Conservation (phyloP, 1,140 invertebrate species). For the Aphidius ervi region DNA sequence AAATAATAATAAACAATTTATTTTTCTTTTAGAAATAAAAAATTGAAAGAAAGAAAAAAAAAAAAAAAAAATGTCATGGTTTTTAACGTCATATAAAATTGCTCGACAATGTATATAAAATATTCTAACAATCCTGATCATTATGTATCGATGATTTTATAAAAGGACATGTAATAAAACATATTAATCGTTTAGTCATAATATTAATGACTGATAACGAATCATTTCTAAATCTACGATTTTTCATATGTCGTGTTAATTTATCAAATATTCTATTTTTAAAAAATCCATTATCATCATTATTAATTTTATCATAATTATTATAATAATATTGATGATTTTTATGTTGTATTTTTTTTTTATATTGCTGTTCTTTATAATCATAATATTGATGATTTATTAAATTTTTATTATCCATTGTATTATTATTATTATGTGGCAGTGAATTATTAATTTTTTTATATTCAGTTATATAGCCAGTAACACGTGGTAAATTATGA, state of each 20-base stretch:
- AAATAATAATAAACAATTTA: no score
- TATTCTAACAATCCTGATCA: conserved; percentile 23
- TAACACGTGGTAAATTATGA: conserved; percentile 14
- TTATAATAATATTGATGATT: conserved; percentile 22
- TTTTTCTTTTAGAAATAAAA: no score
- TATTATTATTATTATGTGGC: conserved; percentile 36
- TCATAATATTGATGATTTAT: conserved; percentile 14
- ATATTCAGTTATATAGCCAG: conserved; percentile 17
- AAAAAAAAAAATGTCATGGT: no score
- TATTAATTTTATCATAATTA: conserved; percentile 12
- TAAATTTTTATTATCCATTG: conserved; percentile 23
- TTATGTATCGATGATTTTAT: conserved; percentile 21
- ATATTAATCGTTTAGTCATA: conserved; percentile 41
- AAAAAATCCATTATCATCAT: conserved; percentile 19
- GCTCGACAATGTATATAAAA: neutral
- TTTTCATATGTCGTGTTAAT: conserved; percentile 23
- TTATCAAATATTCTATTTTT: conserved; percentile 22
- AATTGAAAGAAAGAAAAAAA: neutral
- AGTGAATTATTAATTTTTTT: conserved; percentile 36
- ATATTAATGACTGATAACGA: conserved; percentile 39
- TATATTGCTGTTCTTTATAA: conserved; percentile 19
- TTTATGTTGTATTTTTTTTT: conserved; percentile 16
- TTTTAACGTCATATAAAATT: neutral
- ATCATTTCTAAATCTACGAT: conserved; percentile 29
- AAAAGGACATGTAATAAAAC: conserved; percentile 37